These are phyloP conservation scores for Drepana falcataria DNA, from an alignment of 2,888 invertebrate species.

Conservation along the genomic window DNA sequence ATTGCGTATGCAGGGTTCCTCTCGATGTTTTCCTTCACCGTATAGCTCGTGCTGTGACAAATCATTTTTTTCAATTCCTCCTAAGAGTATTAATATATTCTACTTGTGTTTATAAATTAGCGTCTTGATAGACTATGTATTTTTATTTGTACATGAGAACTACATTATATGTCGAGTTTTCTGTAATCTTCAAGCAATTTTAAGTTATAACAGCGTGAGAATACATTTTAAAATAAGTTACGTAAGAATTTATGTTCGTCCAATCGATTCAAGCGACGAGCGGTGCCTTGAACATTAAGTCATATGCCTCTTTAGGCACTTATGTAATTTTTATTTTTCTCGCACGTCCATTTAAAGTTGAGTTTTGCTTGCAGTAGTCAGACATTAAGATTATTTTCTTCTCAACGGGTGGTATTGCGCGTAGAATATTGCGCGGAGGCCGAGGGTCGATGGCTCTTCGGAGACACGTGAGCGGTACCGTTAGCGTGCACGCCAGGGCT, in stretches of 20 bases:
- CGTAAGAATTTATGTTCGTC: slow-evolving; percentile 30
- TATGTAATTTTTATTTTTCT: slow-evolving; percentile 2
- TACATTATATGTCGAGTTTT: background rate
- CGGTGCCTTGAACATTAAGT: background rate
- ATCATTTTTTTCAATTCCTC: too few species aligned
- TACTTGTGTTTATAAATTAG: too few species aligned
- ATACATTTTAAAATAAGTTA: slow-evolving; percentile 34
- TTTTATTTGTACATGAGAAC: background rate
- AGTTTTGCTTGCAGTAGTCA: slow-evolving; percentile 5
- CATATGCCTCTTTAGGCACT: background rate
- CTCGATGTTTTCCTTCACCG: too few species aligned
- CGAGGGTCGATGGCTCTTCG: slow-evolving; percentile 74
- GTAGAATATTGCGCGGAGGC: slow-evolving; percentile 73
- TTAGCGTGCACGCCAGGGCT: slow-evolving; percentile 62
- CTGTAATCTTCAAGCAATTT: slow-evolving; percentile 16
- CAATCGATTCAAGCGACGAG: slow-evolving; percentile 39
- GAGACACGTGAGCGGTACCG: slow-evolving; percentile 75
- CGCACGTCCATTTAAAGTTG: slow-evolving; percentile 7
- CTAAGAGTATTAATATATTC: too few species aligned
- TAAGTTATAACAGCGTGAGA: slow-evolving; percentile 16
- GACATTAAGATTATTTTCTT: slow-evolving; percentile 26
- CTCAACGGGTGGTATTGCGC: slow-evolving; percentile 46
- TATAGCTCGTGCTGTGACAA: too few species aligned
- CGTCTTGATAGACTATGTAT: too few species aligned
- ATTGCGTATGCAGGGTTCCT: too few species aligned